Percentiles rank a stretch among this genome's conserved stretches.
Conservation (phyloP, 2,888 invertebrate genomes). For the Frankliniella intonsa region DNA sequence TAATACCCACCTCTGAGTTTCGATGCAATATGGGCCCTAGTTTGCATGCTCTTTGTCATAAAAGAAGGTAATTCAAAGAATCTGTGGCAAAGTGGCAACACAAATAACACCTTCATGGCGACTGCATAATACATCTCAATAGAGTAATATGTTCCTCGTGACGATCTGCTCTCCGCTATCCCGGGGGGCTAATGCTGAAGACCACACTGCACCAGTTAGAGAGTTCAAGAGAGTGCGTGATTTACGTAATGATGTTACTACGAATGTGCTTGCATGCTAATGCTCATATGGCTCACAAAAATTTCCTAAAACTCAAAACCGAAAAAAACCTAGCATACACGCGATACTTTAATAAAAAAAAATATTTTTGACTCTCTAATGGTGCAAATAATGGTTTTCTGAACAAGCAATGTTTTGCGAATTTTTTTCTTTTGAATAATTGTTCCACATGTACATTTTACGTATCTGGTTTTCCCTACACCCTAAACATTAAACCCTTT, state of each 20-base stretch:
- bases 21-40: not conserved
- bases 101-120: slow-evolving; percentile 24
- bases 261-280: no score
- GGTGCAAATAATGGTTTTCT: not conserved
- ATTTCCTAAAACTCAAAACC: no score
- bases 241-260: no score
- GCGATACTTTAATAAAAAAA: no score
- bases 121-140: not conserved
- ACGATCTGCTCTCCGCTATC: no score
- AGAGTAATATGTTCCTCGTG: no score
- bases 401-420: not conserved
- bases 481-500: slow-evolving; percentile 31
- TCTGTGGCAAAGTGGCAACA: slow-evolving; percentile 22
- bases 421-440: not conserved
- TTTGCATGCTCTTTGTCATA: not conserved
- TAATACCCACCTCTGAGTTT: not conserved
- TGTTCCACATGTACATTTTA: not conserved
- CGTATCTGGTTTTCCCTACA: slow-evolving; percentile 30
- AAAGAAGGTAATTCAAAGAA: not conserved
- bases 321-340: no score
- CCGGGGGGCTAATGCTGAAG: not conserved
- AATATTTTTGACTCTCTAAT: not conserved
- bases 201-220: not conserved
- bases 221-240: not conserved
- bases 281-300: no score